phyloP scores from a whole-genome alignment of 2,113 vertebrate species.

The Jaculus jaculus region DNA sequence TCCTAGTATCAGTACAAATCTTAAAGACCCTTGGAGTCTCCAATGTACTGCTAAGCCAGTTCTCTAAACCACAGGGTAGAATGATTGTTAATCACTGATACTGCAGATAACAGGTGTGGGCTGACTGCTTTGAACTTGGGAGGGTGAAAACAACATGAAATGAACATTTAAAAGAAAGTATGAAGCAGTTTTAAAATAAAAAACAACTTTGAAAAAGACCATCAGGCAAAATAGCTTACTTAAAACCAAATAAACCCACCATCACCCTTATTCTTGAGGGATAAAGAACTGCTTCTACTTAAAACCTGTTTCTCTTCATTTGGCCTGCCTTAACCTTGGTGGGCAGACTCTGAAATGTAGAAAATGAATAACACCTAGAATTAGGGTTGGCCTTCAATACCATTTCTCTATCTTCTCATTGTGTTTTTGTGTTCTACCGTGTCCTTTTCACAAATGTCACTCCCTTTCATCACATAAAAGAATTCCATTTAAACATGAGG shows the following conservation, averaged over 20 bases:
- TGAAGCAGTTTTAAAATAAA: constrained; percentile 34
- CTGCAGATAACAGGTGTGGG: not conserved
- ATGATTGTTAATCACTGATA: not conserved
- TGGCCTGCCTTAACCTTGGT: not conserved
- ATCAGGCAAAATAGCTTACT: not conserved
- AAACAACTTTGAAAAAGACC: not conserved
- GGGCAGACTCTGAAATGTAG: not conserved
- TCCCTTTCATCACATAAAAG: not conserved
- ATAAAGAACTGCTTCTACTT: not conserved
- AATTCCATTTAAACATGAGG: not conserved
- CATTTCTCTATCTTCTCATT: not conserved
- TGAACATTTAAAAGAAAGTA: not conserved
- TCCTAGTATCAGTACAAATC: not conserved
- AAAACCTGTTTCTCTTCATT: not conserved
- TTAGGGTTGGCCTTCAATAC: not conserved
- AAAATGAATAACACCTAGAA: not conserved
- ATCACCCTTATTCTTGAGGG: not conserved
- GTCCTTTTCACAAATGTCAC: not conserved
- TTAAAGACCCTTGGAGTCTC: not conserved
- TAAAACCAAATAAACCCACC: not conserved
- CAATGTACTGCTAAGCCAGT: not conserved
- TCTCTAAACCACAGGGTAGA: not conserved
- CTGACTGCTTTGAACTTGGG: not conserved
- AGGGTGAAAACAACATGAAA: constrained; percentile 6
- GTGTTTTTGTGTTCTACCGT: not conserved